Percentiles rank a stretch among this genome's conserved stretches.
phyloP scores from a whole-genome alignment of 1,140 invertebrate genomes.

The Drosophila asahinai region DNA sequence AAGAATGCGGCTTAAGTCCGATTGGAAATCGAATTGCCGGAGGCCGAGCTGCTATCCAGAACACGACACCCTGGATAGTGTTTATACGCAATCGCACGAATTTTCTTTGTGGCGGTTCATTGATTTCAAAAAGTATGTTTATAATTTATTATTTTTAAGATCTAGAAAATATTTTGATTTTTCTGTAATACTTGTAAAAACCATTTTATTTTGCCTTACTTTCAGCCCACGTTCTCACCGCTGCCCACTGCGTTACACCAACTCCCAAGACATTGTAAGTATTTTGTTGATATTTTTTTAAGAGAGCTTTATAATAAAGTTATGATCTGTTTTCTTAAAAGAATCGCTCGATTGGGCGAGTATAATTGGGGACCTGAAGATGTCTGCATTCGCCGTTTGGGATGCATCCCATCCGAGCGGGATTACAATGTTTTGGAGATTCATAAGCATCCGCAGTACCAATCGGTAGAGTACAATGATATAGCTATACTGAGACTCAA shows the following conservation, averaged over 20 bases:
- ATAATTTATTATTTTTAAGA: not conserved
- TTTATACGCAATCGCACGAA: not conserved
- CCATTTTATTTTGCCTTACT: not conserved
- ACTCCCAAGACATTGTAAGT: not conserved
- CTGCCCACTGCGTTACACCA: slow-evolving; percentile 3
- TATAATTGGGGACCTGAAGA: not conserved
- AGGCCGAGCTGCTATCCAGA: not conserved
- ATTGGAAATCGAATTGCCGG: not conserved
- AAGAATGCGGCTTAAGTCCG: not conserved
- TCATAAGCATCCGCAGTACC: not conserved
- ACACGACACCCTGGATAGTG: not conserved
- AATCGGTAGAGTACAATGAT: not conserved
- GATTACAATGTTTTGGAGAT: not conserved
- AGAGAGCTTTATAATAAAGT: not conserved
- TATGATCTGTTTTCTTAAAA: not conserved
- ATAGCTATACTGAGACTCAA: slow-evolving; percentile 3
- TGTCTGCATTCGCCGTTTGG: not conserved
- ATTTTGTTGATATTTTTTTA: not conserved
- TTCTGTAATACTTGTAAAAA: too few relatives aligned
- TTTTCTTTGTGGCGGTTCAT: slow-evolving; percentile 1
- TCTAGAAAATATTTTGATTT: too few relatives aligned
- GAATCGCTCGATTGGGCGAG: slow-evolving; percentile 5
- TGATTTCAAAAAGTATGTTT: slow-evolving; percentile 1
- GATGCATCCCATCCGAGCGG: not conserved
- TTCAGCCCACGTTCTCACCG: slow-evolving; percentile 3